A percentile compares a stretch with the other conserved stretches of the same genome.
Conservation (phyloP, 2,113 vertebrate genomes). For the Scortum barcoo region DNA sequence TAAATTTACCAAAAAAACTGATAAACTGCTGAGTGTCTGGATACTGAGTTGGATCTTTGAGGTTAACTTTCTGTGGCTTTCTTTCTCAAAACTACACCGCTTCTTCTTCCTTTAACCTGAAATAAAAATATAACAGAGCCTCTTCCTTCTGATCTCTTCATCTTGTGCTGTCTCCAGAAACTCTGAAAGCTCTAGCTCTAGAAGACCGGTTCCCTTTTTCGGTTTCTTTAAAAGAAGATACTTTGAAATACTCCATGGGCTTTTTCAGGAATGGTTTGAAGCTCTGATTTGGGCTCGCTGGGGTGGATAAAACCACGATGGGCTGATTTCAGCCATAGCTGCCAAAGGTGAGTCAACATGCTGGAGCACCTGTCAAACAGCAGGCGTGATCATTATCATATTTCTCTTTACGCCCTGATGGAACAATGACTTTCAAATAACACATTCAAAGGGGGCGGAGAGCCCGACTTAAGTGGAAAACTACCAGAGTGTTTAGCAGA, state of each 20-base stretch:
- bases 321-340: no score
- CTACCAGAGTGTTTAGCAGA: neutral
- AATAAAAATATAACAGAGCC: neutral
- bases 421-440: neutral
- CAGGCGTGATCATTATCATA: neutral
- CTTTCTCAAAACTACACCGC: no score
- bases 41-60: no score
- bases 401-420: neutral
- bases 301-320: no score
- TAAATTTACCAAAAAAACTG: no score
- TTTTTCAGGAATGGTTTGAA: neutral
- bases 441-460: neutral
- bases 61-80: no score
- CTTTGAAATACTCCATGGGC: no score
- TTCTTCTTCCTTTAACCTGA: neutral
- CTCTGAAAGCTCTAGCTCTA: neutral
- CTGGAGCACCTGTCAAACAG: neutral
- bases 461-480: slow-evolving; percentile 13
- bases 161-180: no score
- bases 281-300: neutral
- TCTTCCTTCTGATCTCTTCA: neutral
- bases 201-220: neutral
- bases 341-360: neutral
- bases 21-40: no score
- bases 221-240: neutral